Evolutionary conservation across 2,113 vertebrate species (phyloP), one percentile per base, ranked within the genome.

Genomic region (Pica pica): DNA sequence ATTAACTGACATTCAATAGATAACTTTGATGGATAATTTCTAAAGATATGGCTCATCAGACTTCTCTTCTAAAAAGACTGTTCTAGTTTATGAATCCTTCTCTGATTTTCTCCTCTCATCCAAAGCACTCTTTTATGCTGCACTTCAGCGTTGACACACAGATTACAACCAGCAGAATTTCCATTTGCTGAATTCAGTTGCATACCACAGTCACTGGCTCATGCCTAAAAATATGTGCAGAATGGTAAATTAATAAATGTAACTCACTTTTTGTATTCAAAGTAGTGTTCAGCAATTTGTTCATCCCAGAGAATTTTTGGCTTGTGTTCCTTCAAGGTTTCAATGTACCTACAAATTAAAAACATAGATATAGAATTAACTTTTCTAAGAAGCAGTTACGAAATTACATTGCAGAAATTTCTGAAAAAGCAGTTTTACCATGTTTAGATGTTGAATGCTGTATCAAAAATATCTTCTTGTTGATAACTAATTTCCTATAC

Each of bases 221-320:
- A 70, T 49, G 56, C 21, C 24, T 33, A 56, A 56, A 78, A 87
- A 26, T 75, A 83, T 39, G 28, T 84, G 57, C 77, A 76, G 59
- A 79, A 67, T 5, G 4, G 4, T 52, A 86, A 85, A 24, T 42
- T 59, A 90, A 89, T 79, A 77, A 87, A 59, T 44, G 16, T 41
- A 79, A 94, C 98, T 97, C 78, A 99, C 99, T 98, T 99, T 97
- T 98, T 99, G 93, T 99, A 99, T 88, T 95, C 98, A 83, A 99
- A 98, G 92, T 98, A 98, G 96, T 99, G 99, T 88, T 99, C 99
- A 7, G 97, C 98, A 13, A 98, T 97, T 83, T 99, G 97, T 87
- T 98, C 98, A 91, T 99, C 99, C 99, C 99, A 99, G 53, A 98
- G 27, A 28, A 99, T 84, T 81, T 98, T 99, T 17, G 99, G 99